Evolutionary conservation across 1,140 invertebrate species (phyloP), one percentile per base, ranked within the genome.

Genomic region (Helicoverpa zea): DNA sequence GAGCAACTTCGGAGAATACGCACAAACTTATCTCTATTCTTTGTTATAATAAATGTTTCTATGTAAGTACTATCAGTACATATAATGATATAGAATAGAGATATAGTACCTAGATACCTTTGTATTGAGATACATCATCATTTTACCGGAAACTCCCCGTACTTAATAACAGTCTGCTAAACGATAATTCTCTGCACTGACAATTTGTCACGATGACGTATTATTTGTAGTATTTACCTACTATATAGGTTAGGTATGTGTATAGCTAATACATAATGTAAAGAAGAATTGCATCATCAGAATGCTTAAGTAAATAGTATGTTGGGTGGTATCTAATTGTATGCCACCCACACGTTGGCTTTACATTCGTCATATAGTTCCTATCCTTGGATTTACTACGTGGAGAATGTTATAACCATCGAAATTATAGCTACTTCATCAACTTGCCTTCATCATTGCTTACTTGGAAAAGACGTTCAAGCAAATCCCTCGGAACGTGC

Each of bases 141-240:
- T 54, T 72, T 30, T 72, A 72, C 68, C 43, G 64, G 43, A 68
- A 68, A 23, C 64, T 30, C 16, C n/a, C 1, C 12, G 52, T 18
- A 68, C 5, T 43, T 43, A 9, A 11, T n/a, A 52, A 23, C 52
- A 72, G 68, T 30, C 13, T 14, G 3, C 30, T 54, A 2, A 68
- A 68, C 63, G 51, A 70, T 70, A 14, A 52, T 72, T 54, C 52
- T 29, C 52, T 54, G 14, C 13, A 35, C 18, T 54, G 18, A n/a
- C 68, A 51, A 52, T 7, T 72, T 52, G 68, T 72, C 68, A 52
- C 23, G 23, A 23, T 72, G 63, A 66, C 63, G 49, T 47, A 66
- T 49, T 66, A 43, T 68, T 47, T 47, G 64, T 13, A 23, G 23
- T 14, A 3, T n/a, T 11, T 29, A 30, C 29, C 29, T 23, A 13